Evolutionary conservation across 1,140 invertebrate species (phyloP).

Genomic region (Aethina tumida): DNA sequence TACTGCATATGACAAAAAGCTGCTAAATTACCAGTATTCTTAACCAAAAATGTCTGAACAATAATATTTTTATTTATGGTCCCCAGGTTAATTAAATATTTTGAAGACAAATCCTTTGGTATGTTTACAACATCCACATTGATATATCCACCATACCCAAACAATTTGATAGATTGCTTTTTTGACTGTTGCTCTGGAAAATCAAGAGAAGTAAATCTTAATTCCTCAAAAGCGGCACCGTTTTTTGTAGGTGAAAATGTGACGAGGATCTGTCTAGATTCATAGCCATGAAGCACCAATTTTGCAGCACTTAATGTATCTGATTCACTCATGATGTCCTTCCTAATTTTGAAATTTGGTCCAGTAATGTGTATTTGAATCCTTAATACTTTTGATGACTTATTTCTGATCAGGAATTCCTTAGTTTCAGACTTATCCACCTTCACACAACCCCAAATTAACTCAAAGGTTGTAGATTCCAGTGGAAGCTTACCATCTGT

Average conservation of each 20-base stretch:
- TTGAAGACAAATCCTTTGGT: background rate
- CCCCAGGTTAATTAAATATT: background rate
- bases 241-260: constrained; percentile 36
- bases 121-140: constrained; percentile 31
- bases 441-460: constrained; percentile 43
- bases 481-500: constrained; percentile 38
- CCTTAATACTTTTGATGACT: constrained; percentile 39
- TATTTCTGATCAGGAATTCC: constrained; percentile 42
- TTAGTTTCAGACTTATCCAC: constrained; percentile 38
- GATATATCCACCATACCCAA: constrained; percentile 40
- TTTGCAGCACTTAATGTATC: constrained; percentile 24
- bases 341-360: constrained; percentile 23
- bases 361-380: constrained; percentile 36
- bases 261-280: constrained; percentile 38
- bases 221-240: constrained; percentile 38
- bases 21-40: constrained; percentile 39
- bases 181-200: constrained; percentile 28
- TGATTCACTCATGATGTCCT: constrained; percentile 19
- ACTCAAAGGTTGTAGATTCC: constrained; percentile 37
- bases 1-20: constrained; percentile 39
- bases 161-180: constrained; percentile 33
- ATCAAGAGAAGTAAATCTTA: constrained; percentile 38
- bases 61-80: constrained; percentile 24
- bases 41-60: constrained; percentile 36
- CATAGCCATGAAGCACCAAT: constrained; percentile 37